Evolutionary conservation across 2,797 vertebrate species (phyloP), one percentile per base, ranked within the genome.

Genomic region (Morelia viridis): DNA sequence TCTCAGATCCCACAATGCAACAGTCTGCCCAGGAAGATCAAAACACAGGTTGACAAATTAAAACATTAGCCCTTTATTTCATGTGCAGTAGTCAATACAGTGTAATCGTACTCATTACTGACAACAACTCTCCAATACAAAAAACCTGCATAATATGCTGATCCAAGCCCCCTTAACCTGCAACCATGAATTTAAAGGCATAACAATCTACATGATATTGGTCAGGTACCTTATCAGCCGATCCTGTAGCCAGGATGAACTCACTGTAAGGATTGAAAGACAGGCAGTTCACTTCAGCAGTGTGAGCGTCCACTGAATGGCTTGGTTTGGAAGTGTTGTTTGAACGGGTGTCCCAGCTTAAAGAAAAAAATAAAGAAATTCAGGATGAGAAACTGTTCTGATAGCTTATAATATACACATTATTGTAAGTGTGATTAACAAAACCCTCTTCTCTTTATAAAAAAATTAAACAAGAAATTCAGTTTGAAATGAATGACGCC

Each of bases 311-410:
- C 94, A 99, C 99, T 0, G 99, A 99, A 65, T 99, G 99, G 94
- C 99, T 99, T 92, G 99, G 99, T 89, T 99, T 99, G 94, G 99
- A 99, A 92, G 99, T 99, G 97, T 99, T 99, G 97, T 99, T 99
- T 85, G 99, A 99, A 80, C 99, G 97, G 0, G 98, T 99, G 94
- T 99, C 99, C 99, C 99, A 99, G 88, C 99, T 99, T 96, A 4
- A 94, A 28, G 35, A 1, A 56, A 71, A 4, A 94, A 31, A 35
- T 0, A 86, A 46, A 88, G 64, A 62, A 41, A 58, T 90, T 2
- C 24, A 0, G 0, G 22, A 7, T 0, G 0, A 58, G 11, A 24
- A 92, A 35, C 13, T 1, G 3, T 71, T 85, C 13, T 68, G 15
- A 24, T 68, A 17, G 10, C 22, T 6, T 1, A 22, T 24, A 24